Conservation (phyloP, 2,113 vertebrate genomes). For the Todiramphus chloris region DNA sequence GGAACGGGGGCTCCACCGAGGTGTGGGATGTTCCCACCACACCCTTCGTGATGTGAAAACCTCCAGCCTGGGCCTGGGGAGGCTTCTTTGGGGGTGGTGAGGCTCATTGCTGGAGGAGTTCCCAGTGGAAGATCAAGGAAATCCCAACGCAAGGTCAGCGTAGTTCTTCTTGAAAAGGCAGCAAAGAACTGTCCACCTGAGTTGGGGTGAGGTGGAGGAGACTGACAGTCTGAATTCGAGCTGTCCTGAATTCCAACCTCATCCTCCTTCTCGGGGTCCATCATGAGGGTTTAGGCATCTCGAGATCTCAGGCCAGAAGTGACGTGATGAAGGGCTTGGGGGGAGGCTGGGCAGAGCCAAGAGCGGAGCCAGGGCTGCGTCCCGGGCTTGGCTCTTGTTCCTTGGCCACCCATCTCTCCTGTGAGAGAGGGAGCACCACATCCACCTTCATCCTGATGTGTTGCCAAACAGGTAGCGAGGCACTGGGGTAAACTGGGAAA, state of each 20-base stretch:
- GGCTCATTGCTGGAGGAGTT: background rate
- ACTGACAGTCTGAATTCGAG: background rate
- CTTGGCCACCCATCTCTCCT: fast-evolving
- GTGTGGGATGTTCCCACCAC: fast-evolving
- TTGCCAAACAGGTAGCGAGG: background rate
- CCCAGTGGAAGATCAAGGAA: background rate
- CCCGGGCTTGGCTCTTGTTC: background rate
- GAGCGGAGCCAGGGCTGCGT: background rate
- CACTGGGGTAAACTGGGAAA: background rate
- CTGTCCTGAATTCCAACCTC: background rate
- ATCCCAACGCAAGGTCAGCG: background rate
- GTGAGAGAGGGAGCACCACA: fast-evolving
- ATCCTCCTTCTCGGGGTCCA: background rate
- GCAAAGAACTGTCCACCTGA: background rate
- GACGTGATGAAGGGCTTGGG: fast-evolving
- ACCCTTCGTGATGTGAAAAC: background rate
- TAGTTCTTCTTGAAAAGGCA: background rate
- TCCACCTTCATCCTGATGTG: fast-evolving
- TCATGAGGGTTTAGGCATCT: fast-evolving
- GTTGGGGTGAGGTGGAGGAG: background rate
- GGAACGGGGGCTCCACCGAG: fast-evolving
- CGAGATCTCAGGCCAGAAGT: fast-evolving
- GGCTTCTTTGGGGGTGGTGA: background rate
- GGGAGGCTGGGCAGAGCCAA: background rate
- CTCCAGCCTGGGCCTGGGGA: background rate